Percentiles rank a stretch among this genome's conserved stretches.
Evolutionary conservation across 2,797 vertebrate species (phyloP).

Genomic region (Notolabrus celidotus): DNA sequence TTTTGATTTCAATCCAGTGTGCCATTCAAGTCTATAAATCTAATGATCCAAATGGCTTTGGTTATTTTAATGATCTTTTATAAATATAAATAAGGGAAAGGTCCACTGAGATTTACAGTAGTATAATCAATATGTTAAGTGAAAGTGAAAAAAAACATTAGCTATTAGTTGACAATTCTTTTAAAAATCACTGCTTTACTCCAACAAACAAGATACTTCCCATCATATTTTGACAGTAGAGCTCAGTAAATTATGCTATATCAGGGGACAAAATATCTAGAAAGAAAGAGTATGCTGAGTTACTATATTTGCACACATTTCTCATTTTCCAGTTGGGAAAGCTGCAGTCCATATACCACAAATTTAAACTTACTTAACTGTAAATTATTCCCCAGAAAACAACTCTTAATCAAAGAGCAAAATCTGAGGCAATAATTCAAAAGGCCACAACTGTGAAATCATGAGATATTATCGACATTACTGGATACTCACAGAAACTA

Average conservation of each 20-base stretch:
- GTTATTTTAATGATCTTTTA: constrained; percentile 29
- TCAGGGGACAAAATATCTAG: constrained; percentile 4
- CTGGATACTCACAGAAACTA: constrained; percentile 14
- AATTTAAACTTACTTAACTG: constrained; percentile 1
- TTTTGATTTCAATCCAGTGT: constrained; percentile 13
- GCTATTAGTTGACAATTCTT: constrained; percentile 7
- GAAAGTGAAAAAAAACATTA: constrained; percentile 10
- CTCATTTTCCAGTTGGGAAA: constrained; percentile 14
- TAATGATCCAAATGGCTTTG: constrained; percentile 22
- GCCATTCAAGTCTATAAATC: constrained; percentile 48
- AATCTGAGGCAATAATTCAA: constrained; percentile 7
- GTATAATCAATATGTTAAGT: not conserved
- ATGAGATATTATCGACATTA: constrained; percentile 13
- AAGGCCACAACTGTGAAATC: not conserved
- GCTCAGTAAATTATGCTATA: not conserved
- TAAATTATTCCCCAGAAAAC: not conserved
- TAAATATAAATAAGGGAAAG: constrained; percentile 11
- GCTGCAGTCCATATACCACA: constrained; percentile 2
- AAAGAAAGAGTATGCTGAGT: constrained; percentile 9
- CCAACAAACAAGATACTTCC: constrained; percentile 2
- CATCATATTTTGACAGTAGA: not conserved
- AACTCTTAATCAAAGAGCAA: constrained; percentile 10
- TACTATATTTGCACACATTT: constrained; percentile 12
- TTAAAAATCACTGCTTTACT: not conserved
- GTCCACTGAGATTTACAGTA: constrained; percentile 4